Percentiles rank a stretch among this genome's conserved stretches.
phyloP scores from a whole-genome alignment of 2,113 vertebrate species.

The Crotalus horridus region DNA sequence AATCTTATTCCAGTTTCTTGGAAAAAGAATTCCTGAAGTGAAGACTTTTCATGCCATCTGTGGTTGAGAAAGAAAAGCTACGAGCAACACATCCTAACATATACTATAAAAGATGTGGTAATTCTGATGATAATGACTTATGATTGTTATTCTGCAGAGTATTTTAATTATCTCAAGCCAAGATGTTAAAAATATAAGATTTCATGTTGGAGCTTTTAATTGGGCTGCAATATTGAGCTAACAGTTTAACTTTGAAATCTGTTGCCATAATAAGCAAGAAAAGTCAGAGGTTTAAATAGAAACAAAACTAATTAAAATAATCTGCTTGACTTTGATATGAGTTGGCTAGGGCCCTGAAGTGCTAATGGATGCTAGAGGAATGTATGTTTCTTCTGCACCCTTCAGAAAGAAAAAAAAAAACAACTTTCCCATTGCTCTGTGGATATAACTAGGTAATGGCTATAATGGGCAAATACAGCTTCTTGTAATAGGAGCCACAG shows the following conservation, averaged over 20 bases:
- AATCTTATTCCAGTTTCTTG: not conserved
- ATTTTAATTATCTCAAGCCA: slow-evolving; percentile 28
- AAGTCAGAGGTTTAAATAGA: slow-evolving; percentile 34
- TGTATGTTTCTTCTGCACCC: slow-evolving; percentile 31
- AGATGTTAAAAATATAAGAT: not conserved
- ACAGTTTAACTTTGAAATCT: not conserved
- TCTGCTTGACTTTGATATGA: slow-evolving; percentile 43
- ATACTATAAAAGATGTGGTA: not conserved
- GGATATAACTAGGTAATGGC: slow-evolving; percentile 2
- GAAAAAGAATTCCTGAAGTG: not conserved
- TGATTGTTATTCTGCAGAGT: not conserved
- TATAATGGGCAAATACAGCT: not conserved
- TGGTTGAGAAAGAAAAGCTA: fast-evolving
- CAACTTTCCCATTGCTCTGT: slow-evolving; percentile 23
- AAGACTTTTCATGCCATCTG: not conserved
- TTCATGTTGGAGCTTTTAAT: slow-evolving; percentile 19
- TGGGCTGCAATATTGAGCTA: not conserved
- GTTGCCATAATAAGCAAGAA: slow-evolving; percentile 9
- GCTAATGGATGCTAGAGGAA: not conserved
- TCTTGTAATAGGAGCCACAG: not conserved
- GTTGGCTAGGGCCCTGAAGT: slow-evolving; percentile 53
- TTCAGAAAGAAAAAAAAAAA: slow-evolving; percentile 24
- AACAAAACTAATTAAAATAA: slow-evolving; percentile 43
- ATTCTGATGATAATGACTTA: not conserved
- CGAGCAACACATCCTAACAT: not conserved